Evolutionary conservation across 2,888 invertebrate species (phyloP).

Genomic region (Pilophorus perplexus): DNA sequence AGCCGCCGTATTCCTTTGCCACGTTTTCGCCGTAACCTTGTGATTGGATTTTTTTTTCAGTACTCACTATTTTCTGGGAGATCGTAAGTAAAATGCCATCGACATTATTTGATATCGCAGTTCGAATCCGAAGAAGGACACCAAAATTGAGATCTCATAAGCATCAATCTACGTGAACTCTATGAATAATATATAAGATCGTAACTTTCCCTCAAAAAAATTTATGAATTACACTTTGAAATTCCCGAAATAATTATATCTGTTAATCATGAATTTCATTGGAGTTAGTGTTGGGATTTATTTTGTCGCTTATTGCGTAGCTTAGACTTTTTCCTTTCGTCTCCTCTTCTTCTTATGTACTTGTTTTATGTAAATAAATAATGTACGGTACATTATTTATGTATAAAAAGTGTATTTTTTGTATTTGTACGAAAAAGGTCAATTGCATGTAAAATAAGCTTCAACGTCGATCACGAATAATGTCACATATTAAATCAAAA

Average conservation of each 20-base stretch:
- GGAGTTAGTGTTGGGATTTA: too few relatives aligned
- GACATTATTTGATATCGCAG: not conserved
- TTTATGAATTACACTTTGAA: too few relatives aligned
- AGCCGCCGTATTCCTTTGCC: too few relatives aligned
- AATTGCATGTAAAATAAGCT: slow-evolving; percentile 46
- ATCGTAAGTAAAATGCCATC: slow-evolving; percentile 11
- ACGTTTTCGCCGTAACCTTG: not conserved
- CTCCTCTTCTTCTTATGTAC: too few relatives aligned
- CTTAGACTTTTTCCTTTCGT: too few relatives aligned
- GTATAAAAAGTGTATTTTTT: slow-evolving; percentile 44
- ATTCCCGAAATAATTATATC: too few relatives aligned
- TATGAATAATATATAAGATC: not conserved
- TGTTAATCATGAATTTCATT: too few relatives aligned
- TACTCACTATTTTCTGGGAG: slow-evolving; percentile 35
- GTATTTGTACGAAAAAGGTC: slow-evolving; percentile 45
- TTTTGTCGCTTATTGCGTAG: too few relatives aligned
- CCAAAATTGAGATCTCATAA: not conserved
- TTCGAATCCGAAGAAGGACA: not conserved
- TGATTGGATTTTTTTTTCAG: slow-evolving; percentile 20
- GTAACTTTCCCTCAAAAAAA: not conserved
- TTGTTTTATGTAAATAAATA: slow-evolving; percentile 24
- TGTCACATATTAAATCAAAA: too few relatives aligned
- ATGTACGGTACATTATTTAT: slow-evolving; percentile 21
- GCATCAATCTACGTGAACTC: not conserved
- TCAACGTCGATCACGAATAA: too few relatives aligned